Conservation (phyloP, 1,140 invertebrate genomes). For the Lepidotrigona ventralis region DNA sequence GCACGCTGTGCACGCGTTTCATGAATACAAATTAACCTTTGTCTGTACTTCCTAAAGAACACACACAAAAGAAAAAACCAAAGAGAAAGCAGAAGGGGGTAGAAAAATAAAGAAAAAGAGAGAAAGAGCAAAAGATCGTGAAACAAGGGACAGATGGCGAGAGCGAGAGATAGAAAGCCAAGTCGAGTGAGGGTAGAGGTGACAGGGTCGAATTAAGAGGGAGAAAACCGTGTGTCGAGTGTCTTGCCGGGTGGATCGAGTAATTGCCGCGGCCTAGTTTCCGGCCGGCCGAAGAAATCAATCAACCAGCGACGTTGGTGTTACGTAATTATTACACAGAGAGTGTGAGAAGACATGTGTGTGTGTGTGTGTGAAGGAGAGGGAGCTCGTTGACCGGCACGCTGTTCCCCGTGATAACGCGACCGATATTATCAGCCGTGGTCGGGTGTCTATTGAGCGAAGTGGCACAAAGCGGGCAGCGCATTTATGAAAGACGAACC, state of each 20-base stretch:
- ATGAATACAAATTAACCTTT: conserved; percentile 54
- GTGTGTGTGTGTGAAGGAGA: not conserved
- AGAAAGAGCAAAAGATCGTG: too few relatives aligned
- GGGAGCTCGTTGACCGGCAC: conserved; percentile 15
- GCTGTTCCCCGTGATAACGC: conserved; percentile 13
- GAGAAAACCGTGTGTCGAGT: conserved; percentile 6
- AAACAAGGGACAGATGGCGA: not conserved
- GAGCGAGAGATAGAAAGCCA: not conserved
- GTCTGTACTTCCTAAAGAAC: too few relatives aligned
- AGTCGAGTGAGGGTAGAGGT: not conserved
- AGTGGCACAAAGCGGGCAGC: conserved; percentile 28
- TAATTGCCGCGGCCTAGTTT: conserved; percentile 42
- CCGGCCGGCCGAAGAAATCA: conserved; percentile 43
- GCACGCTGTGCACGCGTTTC: not conserved
- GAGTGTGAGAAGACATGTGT: too few relatives aligned
- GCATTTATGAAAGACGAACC: conserved; percentile 40
- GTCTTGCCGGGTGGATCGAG: conserved; percentile 3
- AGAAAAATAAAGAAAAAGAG: not conserved
- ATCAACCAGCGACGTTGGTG: conserved; percentile 37
- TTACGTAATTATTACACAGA: conserved; percentile 45
- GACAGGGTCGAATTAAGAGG: conserved; percentile 45
- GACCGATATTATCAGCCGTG: conserved; percentile 19
- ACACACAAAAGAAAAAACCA: not conserved
- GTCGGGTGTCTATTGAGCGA: conserved; percentile 12
- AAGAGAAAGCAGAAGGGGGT: not conserved